Conservation (phyloP, 2,113 vertebrate species). For the Archilochus colubris region DNA sequence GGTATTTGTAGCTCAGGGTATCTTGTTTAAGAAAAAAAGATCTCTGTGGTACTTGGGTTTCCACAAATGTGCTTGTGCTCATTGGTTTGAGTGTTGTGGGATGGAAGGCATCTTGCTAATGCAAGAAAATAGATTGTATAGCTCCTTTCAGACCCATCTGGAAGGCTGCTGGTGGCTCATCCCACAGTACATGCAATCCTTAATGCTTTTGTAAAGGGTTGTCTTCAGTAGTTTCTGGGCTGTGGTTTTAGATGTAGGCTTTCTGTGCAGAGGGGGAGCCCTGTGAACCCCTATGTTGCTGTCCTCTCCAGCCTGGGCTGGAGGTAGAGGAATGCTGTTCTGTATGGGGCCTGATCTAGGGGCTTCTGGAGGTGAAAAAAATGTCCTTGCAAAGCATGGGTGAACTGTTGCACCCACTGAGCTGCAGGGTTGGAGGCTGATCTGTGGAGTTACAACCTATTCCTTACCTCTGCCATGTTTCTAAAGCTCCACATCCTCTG, state of each 20-base stretch:
- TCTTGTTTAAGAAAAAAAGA: not conserved
- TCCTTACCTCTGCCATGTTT: not conserved
- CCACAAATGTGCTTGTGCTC: not conserved
- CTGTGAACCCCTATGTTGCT: not conserved
- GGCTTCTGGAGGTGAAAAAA: not conserved
- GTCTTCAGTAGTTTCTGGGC: not conserved
- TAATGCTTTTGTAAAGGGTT: too few relatives aligned
- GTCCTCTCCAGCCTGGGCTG: not conserved
- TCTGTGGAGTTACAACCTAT: not conserved
- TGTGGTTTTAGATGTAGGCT: not conserved
- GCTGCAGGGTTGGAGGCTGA: not conserved
- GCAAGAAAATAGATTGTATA: not conserved
- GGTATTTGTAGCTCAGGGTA: not conserved
- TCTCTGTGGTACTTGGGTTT: accelerated
- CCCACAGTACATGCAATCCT: accelerated
- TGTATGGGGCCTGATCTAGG: not conserved
- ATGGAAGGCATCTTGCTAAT: not conserved
- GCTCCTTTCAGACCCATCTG: not conserved
- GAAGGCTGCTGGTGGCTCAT: not conserved
- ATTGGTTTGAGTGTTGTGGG: accelerated
- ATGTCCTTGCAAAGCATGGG: accelerated
- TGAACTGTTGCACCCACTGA: accelerated
- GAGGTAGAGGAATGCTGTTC: not conserved
- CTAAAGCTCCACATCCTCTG: not conserved
- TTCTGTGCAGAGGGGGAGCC: not conserved